Evolutionary conservation across 2,888 invertebrate genomes (phyloP).

Genomic region (Protonemura montana): DNA sequence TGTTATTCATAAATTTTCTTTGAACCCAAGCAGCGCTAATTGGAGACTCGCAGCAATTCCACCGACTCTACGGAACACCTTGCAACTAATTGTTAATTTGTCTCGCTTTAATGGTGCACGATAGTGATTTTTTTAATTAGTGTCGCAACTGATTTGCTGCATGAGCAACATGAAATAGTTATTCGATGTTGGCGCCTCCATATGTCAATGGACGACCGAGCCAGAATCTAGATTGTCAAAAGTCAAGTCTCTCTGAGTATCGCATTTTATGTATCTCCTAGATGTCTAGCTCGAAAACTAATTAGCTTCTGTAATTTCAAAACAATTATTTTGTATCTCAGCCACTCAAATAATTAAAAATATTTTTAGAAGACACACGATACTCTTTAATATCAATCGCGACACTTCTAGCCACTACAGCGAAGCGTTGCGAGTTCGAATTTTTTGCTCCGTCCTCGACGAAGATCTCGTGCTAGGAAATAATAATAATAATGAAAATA

Average conservation of each 20-base stretch:
- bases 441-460: background rate
- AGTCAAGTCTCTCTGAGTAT: background rate
- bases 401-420: background rate
- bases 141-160: background rate
- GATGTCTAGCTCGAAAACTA: too few relatives aligned
- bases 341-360: background rate
- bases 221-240: background rate
- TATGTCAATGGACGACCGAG: background rate
- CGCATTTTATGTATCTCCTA: too few relatives aligned
- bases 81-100: background rate
- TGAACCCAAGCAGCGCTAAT: background rate
- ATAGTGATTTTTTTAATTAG: background rate
- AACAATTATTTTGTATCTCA: background rate
- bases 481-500: slow-evolving; percentile 3
- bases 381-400: background rate
- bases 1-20: background rate
- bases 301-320: background rate
- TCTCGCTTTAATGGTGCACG: background rate
- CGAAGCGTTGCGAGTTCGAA: background rate
- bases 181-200: background rate
- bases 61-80: background rate
- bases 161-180: background rate
- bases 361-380: background rate
- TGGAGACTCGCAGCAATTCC: background rate
- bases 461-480: background rate